A percentile compares a stretch with the other conserved stretches of the same genome.
phyloP scores from a whole-genome alignment of 2,113 vertebrate species.

The Psettodes erumei region DNA sequence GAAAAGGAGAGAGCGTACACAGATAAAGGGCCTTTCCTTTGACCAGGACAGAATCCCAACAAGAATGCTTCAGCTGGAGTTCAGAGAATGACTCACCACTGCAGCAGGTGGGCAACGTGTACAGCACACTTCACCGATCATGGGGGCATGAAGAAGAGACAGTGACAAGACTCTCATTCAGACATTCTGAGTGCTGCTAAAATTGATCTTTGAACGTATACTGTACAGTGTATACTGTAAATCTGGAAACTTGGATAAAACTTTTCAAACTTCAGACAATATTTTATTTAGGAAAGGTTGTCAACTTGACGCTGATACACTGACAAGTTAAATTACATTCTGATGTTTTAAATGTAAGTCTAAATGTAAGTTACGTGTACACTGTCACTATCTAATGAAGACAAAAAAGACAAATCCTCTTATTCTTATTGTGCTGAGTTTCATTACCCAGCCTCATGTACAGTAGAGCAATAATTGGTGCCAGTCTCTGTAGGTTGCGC shows the following conservation, averaged over 20 bases:
- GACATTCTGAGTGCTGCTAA: too few species aligned
- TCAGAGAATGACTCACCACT: constrained; percentile 30
- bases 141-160: too few species aligned
- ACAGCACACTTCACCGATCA: too few species aligned
- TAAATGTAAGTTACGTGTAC: too few species aligned
- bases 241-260: too few species aligned
- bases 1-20: constrained; percentile 3
- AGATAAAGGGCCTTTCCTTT: constrained; percentile 42
- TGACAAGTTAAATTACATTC: too few species aligned
- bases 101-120: constrained; percentile 6
- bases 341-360: too few species aligned
- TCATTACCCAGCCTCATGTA: too few species aligned
- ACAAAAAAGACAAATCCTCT: too few species aligned
- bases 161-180: too few species aligned
- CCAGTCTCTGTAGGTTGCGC: neutral
- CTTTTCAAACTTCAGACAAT: neutral
- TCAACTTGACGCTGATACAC: neutral
- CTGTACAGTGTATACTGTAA: neutral
- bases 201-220: neutral
- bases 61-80: constrained; percentile 33
- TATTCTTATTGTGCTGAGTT: too few species aligned
- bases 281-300: neutral
- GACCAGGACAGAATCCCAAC: constrained; percentile 1
- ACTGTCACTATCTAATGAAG: too few species aligned
- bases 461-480: neutral